Percentiles rank a stretch among this genome's conserved stretches.
Evolutionary conservation across 2,888 invertebrate species (phyloP).

Genomic region (Cistogaster globosa): DNA sequence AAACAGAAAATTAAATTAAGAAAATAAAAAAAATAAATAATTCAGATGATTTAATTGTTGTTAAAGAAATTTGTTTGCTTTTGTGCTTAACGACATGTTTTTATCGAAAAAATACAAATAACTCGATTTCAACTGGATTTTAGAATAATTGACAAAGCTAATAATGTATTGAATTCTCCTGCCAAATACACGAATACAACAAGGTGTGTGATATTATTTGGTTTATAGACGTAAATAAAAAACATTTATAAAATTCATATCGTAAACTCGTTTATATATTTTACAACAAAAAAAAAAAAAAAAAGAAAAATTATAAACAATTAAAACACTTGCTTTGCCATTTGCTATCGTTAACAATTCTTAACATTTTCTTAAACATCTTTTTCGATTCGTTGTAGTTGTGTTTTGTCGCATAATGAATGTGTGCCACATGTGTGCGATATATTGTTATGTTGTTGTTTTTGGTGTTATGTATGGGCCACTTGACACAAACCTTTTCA

Average conservation of each 20-base stretch:
- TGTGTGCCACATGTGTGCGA: slow-evolving; percentile 34
- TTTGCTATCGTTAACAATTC: slow-evolving; percentile 58
- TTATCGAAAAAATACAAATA: slow-evolving; percentile 25
- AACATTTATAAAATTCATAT: slow-evolving; percentile 26
- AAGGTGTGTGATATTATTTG: slow-evolving; percentile 10
- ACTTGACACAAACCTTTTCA: slow-evolving; percentile 82
- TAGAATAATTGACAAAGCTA: slow-evolving; percentile 69
- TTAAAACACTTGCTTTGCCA: slow-evolving; percentile 70
- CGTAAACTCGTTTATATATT: slow-evolving; percentile 39
- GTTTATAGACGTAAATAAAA: slow-evolving; percentile 22
- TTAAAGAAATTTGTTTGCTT: slow-evolving; percentile 29
- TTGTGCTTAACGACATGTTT: slow-evolving; percentile 43
- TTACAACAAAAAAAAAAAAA: slow-evolving; percentile 1
- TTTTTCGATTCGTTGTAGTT: slow-evolving; percentile 20
- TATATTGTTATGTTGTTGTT: slow-evolving; percentile 46
- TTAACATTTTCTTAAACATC: slow-evolving; percentile 57
- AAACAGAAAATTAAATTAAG: neutral
- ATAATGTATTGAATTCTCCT: slow-evolving; percentile 53
- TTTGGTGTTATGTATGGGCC: slow-evolving; percentile 67
- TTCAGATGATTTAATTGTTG: slow-evolving; percentile 51
- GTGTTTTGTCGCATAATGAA: slow-evolving; percentile 50
- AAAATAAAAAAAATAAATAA: neutral
- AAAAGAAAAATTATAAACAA: slow-evolving; percentile 53
- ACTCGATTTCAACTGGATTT: slow-evolving; percentile 25
- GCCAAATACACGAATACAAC: slow-evolving; percentile 25